Percentiles rank a stretch among this genome's conserved stretches.
Conservation (phyloP, 2,113 vertebrate species). For the Stegostoma tigrinum region DNA sequence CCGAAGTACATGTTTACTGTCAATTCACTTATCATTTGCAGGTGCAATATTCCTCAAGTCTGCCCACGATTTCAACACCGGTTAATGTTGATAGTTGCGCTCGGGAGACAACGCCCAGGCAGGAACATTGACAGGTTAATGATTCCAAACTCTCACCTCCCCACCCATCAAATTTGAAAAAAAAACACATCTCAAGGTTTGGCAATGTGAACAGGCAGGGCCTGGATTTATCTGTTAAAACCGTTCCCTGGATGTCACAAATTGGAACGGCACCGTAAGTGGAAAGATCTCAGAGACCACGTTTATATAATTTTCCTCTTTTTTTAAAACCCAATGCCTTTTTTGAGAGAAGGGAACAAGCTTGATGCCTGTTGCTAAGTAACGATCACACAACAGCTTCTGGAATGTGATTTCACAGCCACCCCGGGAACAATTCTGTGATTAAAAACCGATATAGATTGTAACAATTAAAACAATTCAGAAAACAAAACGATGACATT, state of each 20-base stretch:
- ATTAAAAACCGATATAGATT: background rate
- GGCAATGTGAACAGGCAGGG: background rate
- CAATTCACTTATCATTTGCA: background rate
- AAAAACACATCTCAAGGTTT: background rate
- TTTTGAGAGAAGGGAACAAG: background rate
- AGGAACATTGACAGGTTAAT: background rate
- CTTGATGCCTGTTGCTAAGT: slow-evolving; percentile 55
- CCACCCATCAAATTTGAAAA: background rate
- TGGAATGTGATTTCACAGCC: slow-evolving; percentile 30
- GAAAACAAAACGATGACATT: background rate
- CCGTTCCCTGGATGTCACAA: background rate
- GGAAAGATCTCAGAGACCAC: background rate
- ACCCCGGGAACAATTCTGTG: background rate
- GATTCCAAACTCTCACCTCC: background rate
- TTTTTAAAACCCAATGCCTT: slow-evolving; percentile 26
- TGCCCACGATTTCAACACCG: background rate
- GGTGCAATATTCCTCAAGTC: background rate
- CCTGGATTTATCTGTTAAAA: background rate
- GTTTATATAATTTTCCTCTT: slow-evolving; percentile 35
- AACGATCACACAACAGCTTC: slow-evolving; percentile 44
- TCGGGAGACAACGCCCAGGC: background rate
- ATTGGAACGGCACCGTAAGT: background rate
- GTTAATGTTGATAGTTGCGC: background rate
- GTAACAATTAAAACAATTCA: background rate
- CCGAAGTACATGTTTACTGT: background rate